Percentiles rank a stretch among this genome's conserved stretches.
Evolutionary conservation across 2,797 vertebrate species (phyloP).

Genomic region (Mallotus villosus): DNA sequence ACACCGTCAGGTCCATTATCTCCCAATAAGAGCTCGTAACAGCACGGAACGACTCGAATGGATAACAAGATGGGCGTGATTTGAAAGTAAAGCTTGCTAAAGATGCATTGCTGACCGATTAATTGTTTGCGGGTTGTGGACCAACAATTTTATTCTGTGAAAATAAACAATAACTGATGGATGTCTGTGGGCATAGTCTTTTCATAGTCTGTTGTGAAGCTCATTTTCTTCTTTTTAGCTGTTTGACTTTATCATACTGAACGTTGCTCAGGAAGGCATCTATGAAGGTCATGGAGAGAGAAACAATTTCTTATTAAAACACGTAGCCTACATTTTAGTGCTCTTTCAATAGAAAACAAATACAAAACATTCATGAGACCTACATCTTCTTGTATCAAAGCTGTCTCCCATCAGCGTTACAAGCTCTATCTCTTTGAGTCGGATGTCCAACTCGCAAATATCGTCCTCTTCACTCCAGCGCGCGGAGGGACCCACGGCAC

Average conservation of each 20-base stretch:
- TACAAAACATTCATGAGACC: conserved; percentile 36
- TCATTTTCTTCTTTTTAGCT: conserved; percentile 31
- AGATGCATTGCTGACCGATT: background rate
- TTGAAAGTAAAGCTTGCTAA: conserved; percentile 6
- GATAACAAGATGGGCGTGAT: conserved; percentile 18
- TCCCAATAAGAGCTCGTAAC: too few species aligned
- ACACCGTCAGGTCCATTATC: too few species aligned
- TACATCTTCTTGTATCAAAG: conserved; percentile 17
- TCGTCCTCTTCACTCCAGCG: too few species aligned
- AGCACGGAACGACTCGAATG: conserved; percentile 23
- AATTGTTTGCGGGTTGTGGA: background rate
- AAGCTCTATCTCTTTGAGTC: conserved; percentile 43
- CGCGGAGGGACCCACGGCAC: too few species aligned
- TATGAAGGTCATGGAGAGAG: conserved; percentile 21
- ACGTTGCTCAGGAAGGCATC: conserved; percentile 45
- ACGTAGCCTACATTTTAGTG: conserved; percentile 1
- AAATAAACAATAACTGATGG: conserved; percentile 36
- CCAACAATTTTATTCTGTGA: background rate
- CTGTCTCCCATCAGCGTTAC: conserved; percentile 40
- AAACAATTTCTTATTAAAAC: background rate
- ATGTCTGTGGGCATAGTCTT: conserved; percentile 50
- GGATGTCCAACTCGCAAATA: too few species aligned
- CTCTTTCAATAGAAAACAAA: conserved; percentile 59
- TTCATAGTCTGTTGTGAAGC: conserved; percentile 40
- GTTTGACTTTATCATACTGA: conserved; percentile 53